Conservation (phyloP, 2,113 vertebrate genomes). For the Eulemur rufifrons region DNA sequence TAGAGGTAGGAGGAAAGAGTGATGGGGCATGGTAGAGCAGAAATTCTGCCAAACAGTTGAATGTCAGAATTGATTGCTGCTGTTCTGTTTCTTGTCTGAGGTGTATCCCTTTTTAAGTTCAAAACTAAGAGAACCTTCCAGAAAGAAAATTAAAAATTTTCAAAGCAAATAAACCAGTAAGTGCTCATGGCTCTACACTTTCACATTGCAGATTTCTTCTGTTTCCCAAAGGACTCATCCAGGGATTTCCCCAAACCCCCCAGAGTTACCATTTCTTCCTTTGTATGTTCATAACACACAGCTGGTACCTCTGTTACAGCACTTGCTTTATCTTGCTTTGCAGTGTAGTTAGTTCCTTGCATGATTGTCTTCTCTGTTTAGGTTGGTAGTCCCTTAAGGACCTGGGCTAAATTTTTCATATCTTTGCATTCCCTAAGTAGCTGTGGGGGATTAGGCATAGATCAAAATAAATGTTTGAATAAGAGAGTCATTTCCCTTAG, state of each 20-base stretch:
- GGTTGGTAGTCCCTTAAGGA: not conserved
- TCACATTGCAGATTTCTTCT: conserved; percentile 23
- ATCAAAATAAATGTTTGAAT: conserved; percentile 51
- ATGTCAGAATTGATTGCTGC: conserved; percentile 34
- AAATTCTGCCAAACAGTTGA: conserved; percentile 15
- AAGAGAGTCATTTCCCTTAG: not conserved
- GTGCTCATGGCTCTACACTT: not conserved
- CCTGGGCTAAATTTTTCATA: conserved; percentile 34
- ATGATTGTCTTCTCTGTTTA: conserved; percentile 16
- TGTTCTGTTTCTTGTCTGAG: conserved; percentile 22
- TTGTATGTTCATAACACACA: not conserved
- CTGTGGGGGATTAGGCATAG: not conserved
- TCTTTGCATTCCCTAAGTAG: not conserved
- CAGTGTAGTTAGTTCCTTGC: not conserved
- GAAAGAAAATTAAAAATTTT: conserved; percentile 34
- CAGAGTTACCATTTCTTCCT: not conserved
- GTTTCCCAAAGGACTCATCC: not conserved
- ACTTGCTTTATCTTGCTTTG: conserved; percentile 21
- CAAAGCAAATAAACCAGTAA: conserved; percentile 35
- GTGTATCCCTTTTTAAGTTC: conserved; percentile 44
- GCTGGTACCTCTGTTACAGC: not conserved
- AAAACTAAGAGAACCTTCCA: conserved; percentile 11
- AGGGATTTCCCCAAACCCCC: not conserved
- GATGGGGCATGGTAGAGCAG: not conserved
- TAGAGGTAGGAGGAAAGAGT: conserved; percentile 2